Base-by-base conservation (phyloP, 2,113 vertebrate genomes). In the Gambusia affinis region DNA sequence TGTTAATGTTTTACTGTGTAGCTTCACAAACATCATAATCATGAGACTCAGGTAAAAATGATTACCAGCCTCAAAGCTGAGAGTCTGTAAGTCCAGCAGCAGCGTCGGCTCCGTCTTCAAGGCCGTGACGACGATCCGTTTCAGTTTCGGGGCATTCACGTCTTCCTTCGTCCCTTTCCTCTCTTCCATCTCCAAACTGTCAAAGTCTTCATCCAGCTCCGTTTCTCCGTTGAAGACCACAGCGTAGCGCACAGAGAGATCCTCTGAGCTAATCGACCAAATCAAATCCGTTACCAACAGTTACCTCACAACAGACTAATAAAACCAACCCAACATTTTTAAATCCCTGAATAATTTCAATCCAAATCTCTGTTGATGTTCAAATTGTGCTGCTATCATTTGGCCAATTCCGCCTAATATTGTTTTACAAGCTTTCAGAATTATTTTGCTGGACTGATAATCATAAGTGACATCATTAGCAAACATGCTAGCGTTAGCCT, bases 171-270 rank as follows among this genome's bases (percentile, higher is more conserved):
- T 27, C 4, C 82, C 84, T 7, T 42, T 81, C 81, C 93, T 91
- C 0, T 81, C 89, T 91, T 92, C 95, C 70, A 93, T 86, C 61
- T 93, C 87, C 54, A 94, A 92, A 70, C 94, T 93, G 29, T 92
- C 94, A 4, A 94, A 73, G 0, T 87, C 83, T 27, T 90, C 86
- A 0, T 28, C 75, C 8, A 85, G 85, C 66, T 90, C 82, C 0
- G 81, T 87, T 67, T 91, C 85, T 61, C 85, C 89, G 66, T 94
- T 96, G 87, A 99, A 99, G 89, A 96, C 92, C 65, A 95, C 95
- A 35, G 92, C 93, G 3, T 95, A 96, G 2, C 79, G 92, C 64
- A 96, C 91, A 29, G 96, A 78, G 19, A 85, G 91, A 64, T 95
- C 95, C 89, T 95, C 95, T 22, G 93, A 92, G 14, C 97, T 99